A percentile compares a stretch with the other conserved stretches of the same genome.
Conservation (phyloP, 2,113 vertebrate species). For the Oreotrochilus melanogaster region DNA sequence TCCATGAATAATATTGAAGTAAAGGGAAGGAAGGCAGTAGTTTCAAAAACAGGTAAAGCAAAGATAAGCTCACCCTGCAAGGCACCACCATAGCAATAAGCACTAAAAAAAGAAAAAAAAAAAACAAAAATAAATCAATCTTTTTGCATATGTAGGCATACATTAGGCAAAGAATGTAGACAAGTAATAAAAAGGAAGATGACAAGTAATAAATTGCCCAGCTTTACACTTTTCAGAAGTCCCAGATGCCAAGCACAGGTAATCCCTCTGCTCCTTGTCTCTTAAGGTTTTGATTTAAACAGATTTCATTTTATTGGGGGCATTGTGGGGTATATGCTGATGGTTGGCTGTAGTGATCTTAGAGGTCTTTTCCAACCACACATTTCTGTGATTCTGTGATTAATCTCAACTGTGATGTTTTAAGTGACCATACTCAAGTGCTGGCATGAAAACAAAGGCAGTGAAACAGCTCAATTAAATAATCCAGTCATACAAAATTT, state of each 20-base stretch:
- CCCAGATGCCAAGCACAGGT: neutral
- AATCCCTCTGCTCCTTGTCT: neutral
- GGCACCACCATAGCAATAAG: neutral
- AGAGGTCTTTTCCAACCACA: too few relatives aligned
- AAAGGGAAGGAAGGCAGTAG: conserved; percentile 31
- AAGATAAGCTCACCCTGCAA: neutral
- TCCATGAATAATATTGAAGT: conserved; percentile 28
- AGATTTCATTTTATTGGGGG: too few relatives aligned
- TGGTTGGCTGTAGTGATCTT: too few relatives aligned
- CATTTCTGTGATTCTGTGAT: too few relatives aligned
- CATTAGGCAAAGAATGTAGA: too few relatives aligned
- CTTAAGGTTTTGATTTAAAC: neutral
- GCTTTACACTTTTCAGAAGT: neutral
- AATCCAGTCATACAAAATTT: neutral
- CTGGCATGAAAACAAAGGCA: neutral
- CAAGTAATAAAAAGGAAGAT: neutral
- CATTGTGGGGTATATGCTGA: too few relatives aligned
- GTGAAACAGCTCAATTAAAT: neutral
- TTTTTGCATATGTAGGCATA: neutral
- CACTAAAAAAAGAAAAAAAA: neutral
- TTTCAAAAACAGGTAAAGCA: conserved; percentile 41
- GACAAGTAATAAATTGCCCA: rapidly evolving
- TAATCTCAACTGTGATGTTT: neutral
- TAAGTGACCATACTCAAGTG: neutral
- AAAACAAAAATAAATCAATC: neutral